Evolutionary conservation across 2,888 invertebrate genomes (phyloP), one percentile per base, ranked within the genome.

Genomic region (Isotomurus palustris): DNA sequence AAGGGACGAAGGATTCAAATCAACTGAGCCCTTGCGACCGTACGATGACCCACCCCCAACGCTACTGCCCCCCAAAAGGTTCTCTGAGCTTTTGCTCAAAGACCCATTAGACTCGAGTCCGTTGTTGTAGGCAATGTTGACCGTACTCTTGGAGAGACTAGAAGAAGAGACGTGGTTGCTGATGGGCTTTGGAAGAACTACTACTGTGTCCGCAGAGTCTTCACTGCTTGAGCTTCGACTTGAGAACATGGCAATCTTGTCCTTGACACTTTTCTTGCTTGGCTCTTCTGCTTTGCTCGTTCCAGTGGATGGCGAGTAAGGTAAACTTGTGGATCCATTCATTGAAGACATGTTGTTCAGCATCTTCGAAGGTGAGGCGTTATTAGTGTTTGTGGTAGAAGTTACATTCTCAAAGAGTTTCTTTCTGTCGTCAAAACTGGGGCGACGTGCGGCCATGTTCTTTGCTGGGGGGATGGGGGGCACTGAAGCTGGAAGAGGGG

Each of bases 231-330:
- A 53, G 35, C 64, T 62, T 32, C 79, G 78, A 68, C 78, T 82
- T 43, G 88, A 88, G 76, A 90, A 90, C 86, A 89, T 87, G 57
- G 89, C 89, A 71, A 90, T 90, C 78, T 89, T 89, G 73, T 89
- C 89, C 72, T 85, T 83, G 54, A 90, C 88, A 72, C 88, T 88
- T 67, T 83, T 84, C 75, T 86, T 86, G 64, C 87, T 87, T 72
- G 85, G 84, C 69, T 87, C 86, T 76, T 88, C 60, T 87, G 75
- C 86, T 60, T 19, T 61, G 50, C 25, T 35, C 29, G 27, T 51
- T 22, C 36, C 43, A 8, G 41, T 25, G 17, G 57, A 36, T 24
- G 47, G 49, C 32, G 55, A 48, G 25, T 40, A 36, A 29, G 58
- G 51, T 10, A 45, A 47, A 45, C 58, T 60, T 24, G 54, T 53